These are phyloP conservation scores for Gallinago media DNA, from an alignment of 2,113 vertebrate species.

Conservation along the genomic window DNA sequence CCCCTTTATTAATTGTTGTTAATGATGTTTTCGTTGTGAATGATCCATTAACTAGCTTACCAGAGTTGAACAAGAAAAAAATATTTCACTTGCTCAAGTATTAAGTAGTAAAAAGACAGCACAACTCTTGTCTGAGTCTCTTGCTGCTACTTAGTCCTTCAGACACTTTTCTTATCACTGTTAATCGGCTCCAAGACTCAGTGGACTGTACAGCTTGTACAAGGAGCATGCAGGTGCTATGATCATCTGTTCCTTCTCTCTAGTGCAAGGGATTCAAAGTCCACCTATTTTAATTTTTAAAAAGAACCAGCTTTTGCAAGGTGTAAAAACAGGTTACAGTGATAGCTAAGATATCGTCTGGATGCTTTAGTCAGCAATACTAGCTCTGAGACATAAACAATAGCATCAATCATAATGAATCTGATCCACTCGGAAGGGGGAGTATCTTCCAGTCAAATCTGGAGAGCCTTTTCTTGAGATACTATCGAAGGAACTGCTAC, in stretches of 20 bases:
- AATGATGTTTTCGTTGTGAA: neutral
- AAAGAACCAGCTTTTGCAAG: neutral
- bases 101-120: neutral
- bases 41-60: neutral
- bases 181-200: neutral
- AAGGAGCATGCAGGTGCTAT: neutral
- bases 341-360: neutral
- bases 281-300: neutral
- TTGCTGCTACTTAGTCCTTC: neutral
- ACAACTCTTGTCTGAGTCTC: neutral
- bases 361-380: neutral
- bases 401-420: neutral
- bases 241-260: neutral
- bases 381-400: neutral
- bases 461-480: neutral
- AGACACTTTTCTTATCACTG: neutral
- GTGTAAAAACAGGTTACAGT: neutral
- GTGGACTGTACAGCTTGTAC: neutral
- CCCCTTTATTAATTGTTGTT: neutral
- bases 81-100: neutral
- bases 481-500: neutral
- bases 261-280: neutral
- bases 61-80: neutral
- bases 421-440: neutral
- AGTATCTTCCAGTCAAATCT: neutral